These are phyloP conservation scores for Kryptolebias marmoratus DNA, from an alignment of 2,113 vertebrate species.

Conservation along the genomic window DNA sequence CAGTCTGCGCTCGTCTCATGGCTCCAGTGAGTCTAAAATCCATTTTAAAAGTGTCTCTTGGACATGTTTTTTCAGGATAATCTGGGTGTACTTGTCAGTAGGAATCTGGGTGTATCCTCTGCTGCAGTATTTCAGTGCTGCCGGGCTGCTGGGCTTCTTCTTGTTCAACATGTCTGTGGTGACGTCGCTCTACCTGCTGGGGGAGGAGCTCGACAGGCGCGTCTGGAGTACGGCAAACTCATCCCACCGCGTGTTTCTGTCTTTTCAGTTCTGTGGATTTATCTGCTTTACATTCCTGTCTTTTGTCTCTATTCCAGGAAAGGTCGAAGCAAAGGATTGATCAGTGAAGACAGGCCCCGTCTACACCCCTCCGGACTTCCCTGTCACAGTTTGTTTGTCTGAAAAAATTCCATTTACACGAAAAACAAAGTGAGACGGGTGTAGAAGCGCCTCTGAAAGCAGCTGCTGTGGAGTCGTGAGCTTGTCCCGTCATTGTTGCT, in stretches of 20 bases:
- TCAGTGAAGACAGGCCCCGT: not conserved
- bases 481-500: too few species aligned
- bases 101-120: slow-evolving; percentile 82
- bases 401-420: not conserved
- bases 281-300: not conserved
- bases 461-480: too few species aligned
- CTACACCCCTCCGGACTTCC: not conserved
- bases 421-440: too few species aligned
- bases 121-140: slow-evolving; percentile 68
- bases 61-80: slow-evolving; percentile 66
- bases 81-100: slow-evolving; percentile 76
- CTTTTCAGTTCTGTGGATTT: not conserved
- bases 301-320: slow-evolving; percentile 34
- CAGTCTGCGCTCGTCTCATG: not conserved
- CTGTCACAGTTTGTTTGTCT: not conserved
- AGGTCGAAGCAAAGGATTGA: slow-evolving; percentile 14
- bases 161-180: slow-evolving; percentile 76
- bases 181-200: slow-evolving; percentile 66
- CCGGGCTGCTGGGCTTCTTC: slow-evolving; percentile 73
- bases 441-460: too few species aligned
- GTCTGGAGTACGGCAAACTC: slow-evolving; percentile 65
- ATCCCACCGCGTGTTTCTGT: too few species aligned
- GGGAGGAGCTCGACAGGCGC: slow-evolving; percentile 66
- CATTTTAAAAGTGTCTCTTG: not conserved
- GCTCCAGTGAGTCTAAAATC: not conserved